Evolutionary conservation across 2,888 invertebrate species (phyloP).

Genomic region (Thecophora atra): DNA sequence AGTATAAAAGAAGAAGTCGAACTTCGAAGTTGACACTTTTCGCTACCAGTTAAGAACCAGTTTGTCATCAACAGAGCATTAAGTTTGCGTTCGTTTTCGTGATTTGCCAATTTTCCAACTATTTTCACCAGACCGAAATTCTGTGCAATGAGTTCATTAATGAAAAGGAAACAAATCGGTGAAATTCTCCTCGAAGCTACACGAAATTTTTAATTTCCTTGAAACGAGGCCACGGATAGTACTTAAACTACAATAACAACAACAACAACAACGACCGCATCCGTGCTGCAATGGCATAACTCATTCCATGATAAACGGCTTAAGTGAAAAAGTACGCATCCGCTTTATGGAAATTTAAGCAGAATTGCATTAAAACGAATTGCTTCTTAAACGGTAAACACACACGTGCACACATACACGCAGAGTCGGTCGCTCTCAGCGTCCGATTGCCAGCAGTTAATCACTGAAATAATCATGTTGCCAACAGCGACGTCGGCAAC

Average conservation of each 20-base stretch:
- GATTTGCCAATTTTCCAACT: neutral
- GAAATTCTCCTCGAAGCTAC: neutral
- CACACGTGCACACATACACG: neutral
- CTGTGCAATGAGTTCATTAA: too few species aligned
- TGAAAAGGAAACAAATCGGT: neutral
- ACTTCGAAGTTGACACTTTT: too few species aligned
- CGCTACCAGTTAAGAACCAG: neutral
- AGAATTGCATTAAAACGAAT: neutral
- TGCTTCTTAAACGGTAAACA: neutral
- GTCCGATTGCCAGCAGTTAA: neutral
- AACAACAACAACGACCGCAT: neutral
- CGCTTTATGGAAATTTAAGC: neutral
- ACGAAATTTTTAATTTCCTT: constrained; percentile 7
- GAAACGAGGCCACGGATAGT: neutral
- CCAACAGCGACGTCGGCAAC: neutral
- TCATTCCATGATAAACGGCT: neutral
- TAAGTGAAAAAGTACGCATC: neutral
- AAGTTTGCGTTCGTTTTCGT: neutral
- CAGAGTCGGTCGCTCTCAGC: neutral
- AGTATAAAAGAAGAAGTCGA: too few species aligned
- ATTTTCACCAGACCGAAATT: too few species aligned
- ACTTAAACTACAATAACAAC: neutral
- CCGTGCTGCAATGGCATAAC: neutral
- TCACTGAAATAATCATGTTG: constrained; percentile 1
- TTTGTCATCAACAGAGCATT: neutral